Percentiles rank a stretch among this genome's conserved stretches.
phyloP scores from a whole-genome alignment of 2,888 invertebrate species.

The Hirtodrosophila histrioides region DNA sequence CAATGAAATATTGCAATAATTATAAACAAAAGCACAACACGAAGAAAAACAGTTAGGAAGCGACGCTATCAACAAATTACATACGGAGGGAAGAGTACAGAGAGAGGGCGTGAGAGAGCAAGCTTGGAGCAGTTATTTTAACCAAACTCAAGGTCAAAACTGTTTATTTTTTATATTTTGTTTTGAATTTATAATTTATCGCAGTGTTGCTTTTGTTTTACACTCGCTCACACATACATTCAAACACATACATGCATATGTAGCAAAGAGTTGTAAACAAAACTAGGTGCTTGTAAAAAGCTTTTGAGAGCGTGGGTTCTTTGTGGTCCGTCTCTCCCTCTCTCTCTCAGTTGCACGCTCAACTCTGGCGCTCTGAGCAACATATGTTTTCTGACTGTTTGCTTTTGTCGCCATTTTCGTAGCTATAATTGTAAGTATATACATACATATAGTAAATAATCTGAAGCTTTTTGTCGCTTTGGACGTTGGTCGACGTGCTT shows the following conservation, averaged over 20 bases:
- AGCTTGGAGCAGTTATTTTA: conserved; percentile 68
- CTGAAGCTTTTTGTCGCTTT: conserved; percentile 59
- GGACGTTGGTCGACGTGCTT: conserved; percentile 21
- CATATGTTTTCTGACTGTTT: conserved; percentile 73
- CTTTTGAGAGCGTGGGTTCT: conserved; percentile 34
- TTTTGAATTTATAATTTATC: conserved; percentile 83
- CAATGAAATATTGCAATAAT: conserved; percentile 62
- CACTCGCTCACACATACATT: conserved; percentile 34
- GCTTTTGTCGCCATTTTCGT: conserved; percentile 73
- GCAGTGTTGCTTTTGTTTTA: conserved; percentile 75
- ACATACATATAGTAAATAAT: conserved; percentile 51
- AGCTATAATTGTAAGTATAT: conserved; percentile 18
- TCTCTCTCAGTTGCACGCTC: conserved; percentile 6
- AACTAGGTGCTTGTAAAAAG: conserved; percentile 67
- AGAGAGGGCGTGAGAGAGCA: conserved; percentile 10
- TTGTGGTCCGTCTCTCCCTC: conserved; percentile 41
- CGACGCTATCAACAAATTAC: conserved; percentile 63
- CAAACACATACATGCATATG: conserved; percentile 6
- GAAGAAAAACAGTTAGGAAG: conserved; percentile 49
- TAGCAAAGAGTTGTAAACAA: conserved; percentile 69
- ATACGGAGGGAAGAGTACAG: conserved; percentile 6
- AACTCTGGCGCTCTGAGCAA: conserved; percentile 40
- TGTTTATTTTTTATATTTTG: conserved; percentile 84
- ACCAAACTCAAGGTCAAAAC: conserved; percentile 83
- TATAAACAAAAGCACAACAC: conserved; percentile 52